These are phyloP conservation scores for Meteorus cinctellus DNA, from an alignment of 2,888 invertebrate species.

Conservation along the genomic window DNA sequence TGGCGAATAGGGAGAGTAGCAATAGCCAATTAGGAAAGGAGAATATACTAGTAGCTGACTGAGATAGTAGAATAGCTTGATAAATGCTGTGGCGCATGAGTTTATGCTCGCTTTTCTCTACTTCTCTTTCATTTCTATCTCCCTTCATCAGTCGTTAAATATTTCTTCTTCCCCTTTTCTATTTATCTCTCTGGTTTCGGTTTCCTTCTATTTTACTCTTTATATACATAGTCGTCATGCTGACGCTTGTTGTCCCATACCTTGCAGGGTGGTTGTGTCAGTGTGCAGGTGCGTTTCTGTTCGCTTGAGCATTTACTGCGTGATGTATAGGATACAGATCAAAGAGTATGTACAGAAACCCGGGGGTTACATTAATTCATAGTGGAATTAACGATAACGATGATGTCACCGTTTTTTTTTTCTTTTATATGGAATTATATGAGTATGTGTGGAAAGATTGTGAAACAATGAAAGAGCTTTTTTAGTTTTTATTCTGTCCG, in stretches of 20 bases:
- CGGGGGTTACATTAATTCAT: conserved; percentile 41
- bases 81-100: not conserved
- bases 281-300: conserved; percentile 18
- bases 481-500: not conserved
- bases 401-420: conserved; percentile 34
- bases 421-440: not conserved
- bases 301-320: not conserved
- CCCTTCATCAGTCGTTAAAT: conserved; percentile 25
- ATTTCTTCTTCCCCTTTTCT: conserved; percentile 6
- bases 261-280: conserved; percentile 38
- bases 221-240: conserved; percentile 32
- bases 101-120: not conserved
- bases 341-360: conserved; percentile 33
- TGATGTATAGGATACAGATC: conserved; percentile 32
- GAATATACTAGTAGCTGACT: not conserved
- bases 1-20: conserved; percentile 41
- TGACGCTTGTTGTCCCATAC: conserved; percentile 35
- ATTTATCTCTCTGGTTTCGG: not conserved
- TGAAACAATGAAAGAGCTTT: not conserved
- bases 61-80: not conserved
- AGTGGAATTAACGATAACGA: conserved; percentile 52
- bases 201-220: conserved; percentile 26
- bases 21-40: conserved; percentile 45
- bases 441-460: conserved; percentile 6
- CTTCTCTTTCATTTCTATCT: conserved; percentile 36